Evolutionary conservation across 2,888 invertebrate genomes (phyloP), one percentile per base, ranked within the genome.

Genomic region (Dascillus cervinus): DNA sequence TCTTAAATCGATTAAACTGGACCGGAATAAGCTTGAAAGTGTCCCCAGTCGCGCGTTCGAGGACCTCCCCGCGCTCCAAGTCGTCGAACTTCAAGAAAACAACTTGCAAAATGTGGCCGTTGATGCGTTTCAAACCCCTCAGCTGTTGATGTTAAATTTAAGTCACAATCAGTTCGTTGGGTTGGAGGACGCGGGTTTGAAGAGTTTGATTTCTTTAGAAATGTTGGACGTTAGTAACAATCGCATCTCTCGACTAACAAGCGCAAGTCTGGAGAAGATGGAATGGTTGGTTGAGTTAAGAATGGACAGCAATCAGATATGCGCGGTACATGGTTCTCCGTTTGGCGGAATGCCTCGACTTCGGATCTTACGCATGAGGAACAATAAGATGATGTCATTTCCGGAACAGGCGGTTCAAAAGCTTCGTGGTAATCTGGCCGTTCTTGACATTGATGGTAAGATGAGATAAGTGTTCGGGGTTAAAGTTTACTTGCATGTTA

Each of bases 271-370:
- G 46, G 75, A 80, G 39, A 73, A 77, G 30, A 78, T 91, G 72
- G 86, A 86, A 56, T 88, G 89, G 82, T 66, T 91, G 30, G 85
- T 90, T 1, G 89, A 90, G 58, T 62, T 91, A 3, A 82, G 83
- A 69, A 72, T 90, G 67, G 87, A 89, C 57, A 80, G 84, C 60
- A 90, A 90, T 65, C 70, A 75, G 38, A 80, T 90, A 49, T 90
- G 90, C 56, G 73, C 76, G 26, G 80, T 90, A 29, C 77, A 79
- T 50, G 86, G 83, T 2, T 74, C 79, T 13, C 85, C 87, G 2
- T 89, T 90, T 59, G 80, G 85, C 55, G 78, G 75, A 13, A 88
- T 90, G 88, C 81, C 86, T 2, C 72, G 88, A 34, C 58, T 90
- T n/a, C 76, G 87, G 46, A 79, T 88, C 11, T 69, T 90, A 11